Evolutionary conservation across 1,140 invertebrate genomes (phyloP).

Genomic region (Acromyrmex echinatior): DNA sequence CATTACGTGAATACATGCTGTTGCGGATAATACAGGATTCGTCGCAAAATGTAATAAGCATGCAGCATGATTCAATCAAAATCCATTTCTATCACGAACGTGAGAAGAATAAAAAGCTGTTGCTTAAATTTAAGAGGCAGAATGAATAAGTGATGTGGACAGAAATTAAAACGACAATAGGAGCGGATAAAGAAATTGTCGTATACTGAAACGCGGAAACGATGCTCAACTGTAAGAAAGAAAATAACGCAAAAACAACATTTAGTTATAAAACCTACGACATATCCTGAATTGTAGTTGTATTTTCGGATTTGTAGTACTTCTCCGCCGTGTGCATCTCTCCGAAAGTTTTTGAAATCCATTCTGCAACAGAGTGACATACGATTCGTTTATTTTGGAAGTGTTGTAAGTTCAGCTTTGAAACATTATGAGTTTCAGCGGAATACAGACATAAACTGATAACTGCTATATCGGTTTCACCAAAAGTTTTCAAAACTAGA

Average conservation of each 20-base stretch:
- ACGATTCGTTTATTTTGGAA: constrained; percentile 55
- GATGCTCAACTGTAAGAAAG: background rate
- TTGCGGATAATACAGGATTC: background rate
- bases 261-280: constrained; percentile 40
- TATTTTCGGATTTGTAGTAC: constrained; percentile 33
- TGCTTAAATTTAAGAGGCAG: background rate
- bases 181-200: background rate
- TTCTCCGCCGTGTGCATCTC: background rate
- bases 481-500: constrained; percentile 45
- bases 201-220: background rate
- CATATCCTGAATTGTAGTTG: background rate
- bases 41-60: constrained; percentile 12
- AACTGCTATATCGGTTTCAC: constrained; percentile 40
- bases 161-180: background rate
- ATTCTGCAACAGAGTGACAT: constrained; percentile 38
- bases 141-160: background rate
- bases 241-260: constrained; percentile 12
- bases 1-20: background rate
- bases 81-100: background rate
- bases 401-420: constrained; percentile 40
- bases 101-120: background rate
- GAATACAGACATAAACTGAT: constrained; percentile 49
- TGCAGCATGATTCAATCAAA: constrained; percentile 28
- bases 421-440: constrained; percentile 55
- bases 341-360: constrained; percentile 44